Conservation (phyloP, 2,797 vertebrate species). For the Miopithecus talapoin region DNA sequence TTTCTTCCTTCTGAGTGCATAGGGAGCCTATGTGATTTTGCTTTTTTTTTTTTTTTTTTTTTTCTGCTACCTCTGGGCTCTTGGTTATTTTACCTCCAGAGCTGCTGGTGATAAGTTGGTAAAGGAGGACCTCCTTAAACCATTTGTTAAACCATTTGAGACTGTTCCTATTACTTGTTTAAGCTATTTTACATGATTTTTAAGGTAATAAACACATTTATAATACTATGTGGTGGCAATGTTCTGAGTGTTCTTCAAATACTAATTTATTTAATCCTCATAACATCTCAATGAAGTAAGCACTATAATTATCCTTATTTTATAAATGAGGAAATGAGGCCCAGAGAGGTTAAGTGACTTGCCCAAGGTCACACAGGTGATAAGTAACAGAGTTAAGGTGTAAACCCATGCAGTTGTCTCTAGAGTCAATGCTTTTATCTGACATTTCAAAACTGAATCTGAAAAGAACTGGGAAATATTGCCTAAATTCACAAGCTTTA, state of each 20-base stretch:
- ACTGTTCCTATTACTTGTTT: constrained; percentile 14
- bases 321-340: neutral
- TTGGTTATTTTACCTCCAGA: constrained; percentile 36
- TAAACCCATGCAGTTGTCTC: neutral
- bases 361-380: constrained; percentile 29
- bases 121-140: constrained; percentile 32
- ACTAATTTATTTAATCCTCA: constrained; percentile 13
- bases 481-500: neutral
- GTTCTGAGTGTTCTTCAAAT: constrained; percentile 9
- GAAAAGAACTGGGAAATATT: constrained; percentile 6
- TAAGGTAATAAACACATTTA: constrained; percentile 18
- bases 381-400: neutral
- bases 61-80: neutral
- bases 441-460: constrained; percentile 33
- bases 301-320: neutral
- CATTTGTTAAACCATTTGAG: neutral
- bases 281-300: neutral
- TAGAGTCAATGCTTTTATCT: neutral
- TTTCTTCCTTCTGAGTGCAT: neutral
- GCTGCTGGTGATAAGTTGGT: neutral
- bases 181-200: constrained; percentile 21
- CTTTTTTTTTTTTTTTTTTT: neutral
- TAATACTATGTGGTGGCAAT: neutral
- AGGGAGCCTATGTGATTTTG: constrained; percentile 3
- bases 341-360: constrained; percentile 47